Evolutionary conservation across 2,888 invertebrate genomes (phyloP).

Genomic region (Bombylius major): DNA sequence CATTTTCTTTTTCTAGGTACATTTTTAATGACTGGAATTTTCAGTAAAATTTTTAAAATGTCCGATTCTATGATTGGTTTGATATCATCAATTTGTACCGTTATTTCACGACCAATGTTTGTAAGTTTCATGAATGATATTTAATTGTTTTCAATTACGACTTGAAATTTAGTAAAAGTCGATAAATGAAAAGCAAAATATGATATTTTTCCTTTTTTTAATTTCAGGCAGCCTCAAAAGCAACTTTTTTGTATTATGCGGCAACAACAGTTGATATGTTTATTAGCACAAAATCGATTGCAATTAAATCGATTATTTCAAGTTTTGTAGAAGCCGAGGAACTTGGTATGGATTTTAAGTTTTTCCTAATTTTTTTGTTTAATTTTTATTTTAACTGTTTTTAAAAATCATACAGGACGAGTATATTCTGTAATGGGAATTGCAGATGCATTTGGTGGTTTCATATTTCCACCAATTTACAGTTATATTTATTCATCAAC

Average conservation of each 20-base stretch:
- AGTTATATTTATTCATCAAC: conserved; percentile 28
- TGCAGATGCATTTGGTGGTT: conserved; percentile 30
- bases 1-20: conserved; percentile 23
- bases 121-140: conserved; percentile 20
- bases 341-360: conserved; percentile 21
- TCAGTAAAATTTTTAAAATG: conserved; percentile 31
- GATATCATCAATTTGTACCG: conserved; percentile 27
- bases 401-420: conserved; percentile 8
- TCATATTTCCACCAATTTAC: conserved; percentile 33
- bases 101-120: conserved; percentile 28
- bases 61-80: conserved; percentile 31
- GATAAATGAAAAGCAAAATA: no score
- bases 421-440: conserved; percentile 30
- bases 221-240: conserved; percentile 27
- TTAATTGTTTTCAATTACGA: no score
- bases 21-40: conserved; percentile 32
- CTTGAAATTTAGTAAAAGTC: no score
- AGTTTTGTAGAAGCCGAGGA: conserved; percentile 32
- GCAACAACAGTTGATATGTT: conserved; percentile 32
- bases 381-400: not conserved
- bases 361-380: not conserved
- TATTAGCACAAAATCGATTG: conserved; percentile 29
- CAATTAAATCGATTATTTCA: conserved; percentile 33
- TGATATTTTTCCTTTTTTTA: not conserved
- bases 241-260: conserved; percentile 26